Conservation (phyloP, 64 coral and sea anemone genomes). For the Pocillopora verrucosa region DNA sequence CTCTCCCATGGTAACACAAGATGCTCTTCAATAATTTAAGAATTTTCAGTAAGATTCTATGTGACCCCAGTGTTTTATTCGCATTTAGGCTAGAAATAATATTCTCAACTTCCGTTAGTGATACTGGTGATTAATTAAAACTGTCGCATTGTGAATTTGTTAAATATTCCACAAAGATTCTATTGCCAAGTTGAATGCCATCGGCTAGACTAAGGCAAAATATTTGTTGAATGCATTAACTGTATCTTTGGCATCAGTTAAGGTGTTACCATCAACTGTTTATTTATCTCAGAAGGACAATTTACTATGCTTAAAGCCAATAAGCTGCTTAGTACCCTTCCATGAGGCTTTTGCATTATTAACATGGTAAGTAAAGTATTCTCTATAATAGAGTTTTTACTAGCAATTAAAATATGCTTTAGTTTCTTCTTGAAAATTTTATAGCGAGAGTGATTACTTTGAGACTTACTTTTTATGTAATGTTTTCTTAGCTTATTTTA, state of each 20-base stretch:
- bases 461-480: neutral
- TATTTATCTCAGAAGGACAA: neutral
- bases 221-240: neutral
- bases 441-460: neutral
- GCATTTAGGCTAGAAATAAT: neutral
- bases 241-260: constrained; percentile 1
- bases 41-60: neutral
- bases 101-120: neutral
- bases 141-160: neutral
- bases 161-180: neutral
- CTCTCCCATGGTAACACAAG: neutral
- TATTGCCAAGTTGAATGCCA: neutral
- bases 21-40: neutral
- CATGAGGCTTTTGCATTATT: constrained; percentile 11
- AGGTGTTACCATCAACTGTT: neutral
- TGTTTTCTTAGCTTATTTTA: neutral
- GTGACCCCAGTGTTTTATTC: neutral
- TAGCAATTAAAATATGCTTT: constrained; percentile 4
- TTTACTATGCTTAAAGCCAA: neutral
- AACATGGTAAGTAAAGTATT: constrained; percentile 15
- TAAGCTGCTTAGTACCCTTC: constrained; percentile 12
- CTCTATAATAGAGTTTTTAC: constrained; percentile 10
- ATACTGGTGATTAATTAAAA: neutral
- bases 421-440: constrained; percentile 17
- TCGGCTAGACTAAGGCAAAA: constrained; percentile 5